Evolutionary conservation across 2,888 invertebrate genomes (phyloP).

Genomic region (Ryuthela nishihirai): DNA sequence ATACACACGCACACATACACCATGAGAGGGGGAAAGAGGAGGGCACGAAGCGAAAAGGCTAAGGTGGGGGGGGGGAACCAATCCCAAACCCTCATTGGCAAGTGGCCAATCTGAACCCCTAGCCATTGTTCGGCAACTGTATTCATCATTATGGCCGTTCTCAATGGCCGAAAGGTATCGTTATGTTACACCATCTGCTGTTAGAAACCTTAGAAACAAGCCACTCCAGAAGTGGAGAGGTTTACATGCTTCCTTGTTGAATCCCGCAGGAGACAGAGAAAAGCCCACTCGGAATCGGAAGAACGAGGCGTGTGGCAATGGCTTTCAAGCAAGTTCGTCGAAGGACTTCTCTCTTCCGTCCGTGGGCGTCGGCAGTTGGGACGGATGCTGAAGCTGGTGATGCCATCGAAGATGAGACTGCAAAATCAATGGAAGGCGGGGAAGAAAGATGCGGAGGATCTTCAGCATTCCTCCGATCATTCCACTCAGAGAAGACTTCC

Average conservation of each 20-base stretch:
- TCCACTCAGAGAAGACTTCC: no score
- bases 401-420: no score
- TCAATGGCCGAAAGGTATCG: constrained; percentile 20
- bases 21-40: constrained; percentile 5
- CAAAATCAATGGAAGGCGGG: no score
- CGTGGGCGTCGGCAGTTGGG: constrained; percentile 38
- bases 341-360: constrained; percentile 33
- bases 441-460: no score
- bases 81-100: constrained; percentile 15
- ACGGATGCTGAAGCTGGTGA: no score
- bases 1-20: no score
- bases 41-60: constrained; percentile 3
- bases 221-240: constrained; percentile 24
- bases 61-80: constrained; percentile 8
- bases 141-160: constrained; percentile 28
- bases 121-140: constrained; percentile 22
- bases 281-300: constrained; percentile 7
- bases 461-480: no score
- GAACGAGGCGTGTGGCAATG: constrained; percentile 20
- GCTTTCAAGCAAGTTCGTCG: constrained; percentile 40
- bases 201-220: constrained; percentile 33
- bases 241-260: no score
- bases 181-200: constrained; percentile 37
- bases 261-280: background rate
- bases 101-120: constrained; percentile 37